Evolutionary conservation across 2,113 vertebrate genomes (phyloP).

Genomic region (Alligator sinensis): DNA sequence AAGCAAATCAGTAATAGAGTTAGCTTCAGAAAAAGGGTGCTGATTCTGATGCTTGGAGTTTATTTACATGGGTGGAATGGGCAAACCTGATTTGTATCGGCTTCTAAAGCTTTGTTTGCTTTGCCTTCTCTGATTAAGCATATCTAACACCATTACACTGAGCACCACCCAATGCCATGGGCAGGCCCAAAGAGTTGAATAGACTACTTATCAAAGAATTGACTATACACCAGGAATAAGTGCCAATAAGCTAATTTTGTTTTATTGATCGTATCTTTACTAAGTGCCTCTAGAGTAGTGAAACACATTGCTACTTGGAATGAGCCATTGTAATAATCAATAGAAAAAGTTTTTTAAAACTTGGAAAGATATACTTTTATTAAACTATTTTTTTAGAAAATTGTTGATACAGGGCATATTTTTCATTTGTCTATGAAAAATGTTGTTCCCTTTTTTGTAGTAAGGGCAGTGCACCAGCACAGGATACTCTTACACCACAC

Average conservation of each 20-base stretch:
- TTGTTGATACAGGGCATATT: not conserved
- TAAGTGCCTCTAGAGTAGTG: not conserved
- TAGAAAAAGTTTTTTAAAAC: not conserved
- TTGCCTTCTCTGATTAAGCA: not conserved
- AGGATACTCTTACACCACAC: too few relatives aligned
- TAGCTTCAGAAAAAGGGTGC: not conserved
- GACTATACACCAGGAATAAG: too few relatives aligned
- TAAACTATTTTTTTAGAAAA: not conserved
- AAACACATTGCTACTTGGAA: not conserved
- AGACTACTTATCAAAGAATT: too few relatives aligned
- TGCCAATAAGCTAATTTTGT: not conserved
- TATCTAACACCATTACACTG: not conserved
- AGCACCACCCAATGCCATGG: not conserved
- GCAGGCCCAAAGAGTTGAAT: not conserved
- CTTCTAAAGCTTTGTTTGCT: not conserved
- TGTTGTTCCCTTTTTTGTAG: not conserved
- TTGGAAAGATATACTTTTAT: not conserved
- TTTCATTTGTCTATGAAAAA: not conserved
- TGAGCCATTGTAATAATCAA: not conserved
- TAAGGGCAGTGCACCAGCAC: not conserved
- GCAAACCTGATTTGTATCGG: not conserved
- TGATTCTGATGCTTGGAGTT: not conserved
- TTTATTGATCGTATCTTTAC: not conserved
- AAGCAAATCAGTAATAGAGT: not conserved
- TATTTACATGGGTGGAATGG: not conserved